Evolutionary conservation across 2,113 vertebrate genomes (phyloP).

Genomic region (Herpailurus yagouaroundi): DNA sequence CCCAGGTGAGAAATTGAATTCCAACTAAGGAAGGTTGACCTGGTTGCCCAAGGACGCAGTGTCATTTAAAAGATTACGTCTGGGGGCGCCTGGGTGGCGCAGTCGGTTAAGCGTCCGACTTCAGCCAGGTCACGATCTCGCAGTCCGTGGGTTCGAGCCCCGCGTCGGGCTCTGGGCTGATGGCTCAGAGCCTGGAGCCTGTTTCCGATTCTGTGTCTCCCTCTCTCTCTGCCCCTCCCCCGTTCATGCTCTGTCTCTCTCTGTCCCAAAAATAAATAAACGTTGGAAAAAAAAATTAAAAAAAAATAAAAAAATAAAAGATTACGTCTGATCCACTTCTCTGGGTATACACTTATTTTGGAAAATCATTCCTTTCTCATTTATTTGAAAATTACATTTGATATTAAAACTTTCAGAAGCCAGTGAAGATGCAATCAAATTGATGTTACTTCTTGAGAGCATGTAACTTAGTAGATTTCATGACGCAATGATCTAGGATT

Average conservation of each 20-base stretch:
- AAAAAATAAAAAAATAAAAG: no score
- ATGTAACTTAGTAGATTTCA: background rate
- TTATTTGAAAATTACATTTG: constrained; percentile 2
- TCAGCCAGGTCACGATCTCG: no score
- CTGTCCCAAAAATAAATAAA: no score
- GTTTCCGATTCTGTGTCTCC: no score
- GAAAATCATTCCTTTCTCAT: background rate
- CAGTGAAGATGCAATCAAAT: background rate
- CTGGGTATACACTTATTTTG: background rate
- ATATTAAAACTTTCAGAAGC: background rate
- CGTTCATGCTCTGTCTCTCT: no score
- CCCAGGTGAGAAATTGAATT: background rate
- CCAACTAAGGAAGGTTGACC: background rate
- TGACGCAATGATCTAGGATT: background rate
- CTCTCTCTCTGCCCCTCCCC: no score
- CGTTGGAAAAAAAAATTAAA: no score
- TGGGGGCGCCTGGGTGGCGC: no score
- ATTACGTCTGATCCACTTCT: background rate
- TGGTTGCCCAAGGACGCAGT: background rate
- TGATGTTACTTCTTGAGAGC: background rate
- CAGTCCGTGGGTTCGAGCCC: no score
- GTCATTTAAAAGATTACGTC: background rate
- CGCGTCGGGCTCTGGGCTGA: no score
- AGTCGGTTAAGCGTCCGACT: no score
- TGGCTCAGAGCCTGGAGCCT: no score